phyloP scores from a whole-genome alignment of 1,140 invertebrate species.

The Drosophila guanche region DNA sequence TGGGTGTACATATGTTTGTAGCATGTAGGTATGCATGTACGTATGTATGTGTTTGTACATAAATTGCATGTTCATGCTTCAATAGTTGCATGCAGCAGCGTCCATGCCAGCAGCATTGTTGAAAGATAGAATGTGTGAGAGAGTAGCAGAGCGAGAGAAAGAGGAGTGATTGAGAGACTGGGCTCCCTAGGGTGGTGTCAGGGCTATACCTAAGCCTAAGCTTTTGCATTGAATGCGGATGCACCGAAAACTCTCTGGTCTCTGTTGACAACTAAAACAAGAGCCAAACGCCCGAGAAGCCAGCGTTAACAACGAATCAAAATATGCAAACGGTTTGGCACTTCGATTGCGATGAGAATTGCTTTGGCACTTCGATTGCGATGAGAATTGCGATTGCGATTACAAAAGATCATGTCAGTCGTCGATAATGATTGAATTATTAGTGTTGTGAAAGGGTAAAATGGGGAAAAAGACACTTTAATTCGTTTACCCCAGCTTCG shows the following conservation, averaged over 20 bases:
- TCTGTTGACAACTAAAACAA: slow-evolving; percentile 74
- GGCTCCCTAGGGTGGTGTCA: not conserved
- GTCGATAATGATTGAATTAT: not conserved
- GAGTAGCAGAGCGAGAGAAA: not conserved
- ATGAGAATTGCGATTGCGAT: slow-evolving; percentile 22
- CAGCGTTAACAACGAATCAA: slow-evolving; percentile 43
- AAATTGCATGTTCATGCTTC: slow-evolving; percentile 80
- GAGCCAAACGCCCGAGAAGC: slow-evolving; percentile 26
- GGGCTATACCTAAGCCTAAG: slow-evolving; percentile 57
- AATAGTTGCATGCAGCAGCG: slow-evolving; percentile 73
- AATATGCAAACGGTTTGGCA: slow-evolving; percentile 37
- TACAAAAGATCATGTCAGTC: slow-evolving; percentile 3
- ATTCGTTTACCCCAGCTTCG: too few species aligned
- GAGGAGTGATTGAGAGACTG: not conserved
- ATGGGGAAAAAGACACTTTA: too few species aligned
- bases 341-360: slow-evolving; percentile 27
- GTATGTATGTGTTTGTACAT: slow-evolving; percentile 51
- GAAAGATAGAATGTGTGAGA: slow-evolving; percentile 16
- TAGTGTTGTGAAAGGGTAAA: too few species aligned
- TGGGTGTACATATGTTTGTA: slow-evolving; percentile 9
- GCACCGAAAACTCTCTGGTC: slow-evolving; percentile 56
- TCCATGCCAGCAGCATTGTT: slow-evolving; percentile 45
- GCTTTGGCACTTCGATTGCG: too few species aligned
- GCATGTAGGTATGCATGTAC: slow-evolving; percentile 30
- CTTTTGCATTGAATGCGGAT: slow-evolving; percentile 16